Evolutionary conservation across 2,797 vertebrate species (phyloP).

Genomic region (Cirrhinus mrigala): DNA sequence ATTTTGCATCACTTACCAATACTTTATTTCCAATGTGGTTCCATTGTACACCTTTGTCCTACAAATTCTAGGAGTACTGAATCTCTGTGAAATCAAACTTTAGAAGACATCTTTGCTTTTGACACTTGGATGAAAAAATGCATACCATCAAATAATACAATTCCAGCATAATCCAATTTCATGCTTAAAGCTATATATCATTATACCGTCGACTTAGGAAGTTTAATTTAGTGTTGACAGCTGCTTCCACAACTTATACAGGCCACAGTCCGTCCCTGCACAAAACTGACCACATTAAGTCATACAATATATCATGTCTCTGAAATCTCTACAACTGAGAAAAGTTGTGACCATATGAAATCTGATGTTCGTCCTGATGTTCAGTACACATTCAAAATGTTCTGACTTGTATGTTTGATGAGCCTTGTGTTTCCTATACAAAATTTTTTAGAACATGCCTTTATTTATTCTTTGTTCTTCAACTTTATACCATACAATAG

Average conservation of each 20-base stretch:
- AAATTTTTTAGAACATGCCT: background rate
- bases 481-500: background rate
- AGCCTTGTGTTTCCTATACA: background rate
- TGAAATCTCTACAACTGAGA: background rate
- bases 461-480: background rate
- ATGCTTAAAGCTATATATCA: background rate
- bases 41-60: background rate
- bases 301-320: background rate
- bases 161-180: background rate
- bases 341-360: background rate
- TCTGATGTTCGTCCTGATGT: background rate
- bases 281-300: too few relatives aligned
- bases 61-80: background rate
- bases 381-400: background rate
- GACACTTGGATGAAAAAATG: too few relatives aligned
- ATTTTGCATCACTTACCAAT: background rate
- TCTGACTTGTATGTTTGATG: background rate
- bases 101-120: too few relatives aligned
- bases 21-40: background rate
- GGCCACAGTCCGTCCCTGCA: too few relatives aligned
- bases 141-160: too few relatives aligned
- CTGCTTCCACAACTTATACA: too few relatives aligned
- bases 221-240: too few relatives aligned
- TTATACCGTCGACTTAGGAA: background rate
- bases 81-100: background rate